Base-by-base conservation (phyloP, 1,140 invertebrate genomes). In the Saccostrea cuccullata region DNA sequence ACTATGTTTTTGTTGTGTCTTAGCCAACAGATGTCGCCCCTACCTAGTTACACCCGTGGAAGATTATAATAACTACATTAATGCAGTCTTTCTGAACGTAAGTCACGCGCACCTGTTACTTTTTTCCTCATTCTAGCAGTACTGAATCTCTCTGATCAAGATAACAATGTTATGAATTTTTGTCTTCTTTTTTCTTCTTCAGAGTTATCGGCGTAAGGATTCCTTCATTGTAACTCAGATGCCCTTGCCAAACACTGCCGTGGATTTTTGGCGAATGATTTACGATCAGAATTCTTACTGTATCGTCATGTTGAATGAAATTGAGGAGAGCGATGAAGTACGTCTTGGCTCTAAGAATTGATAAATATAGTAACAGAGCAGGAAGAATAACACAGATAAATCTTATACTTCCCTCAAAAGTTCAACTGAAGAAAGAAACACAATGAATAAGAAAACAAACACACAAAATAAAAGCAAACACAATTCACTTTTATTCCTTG, bases 51-150 rank as follows among this genome's bases (percentile, higher is more conserved):
- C 89, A 60, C 89, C 84, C 5, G 89, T 90, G 11, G 89, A 90
- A 17, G 89, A 90, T 77, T 85, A 88, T 56, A 95, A 94, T 84
- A 93, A 94, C 89, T 95, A 95, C 89, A 94, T 95, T 77, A 95
- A 95, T 90, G 94, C 94, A 84, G 93, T 94, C n/a, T 95, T 94
- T 86, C 73, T 94, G 8, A 94, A 95, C 90, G 94, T 95, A 91
- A 92, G 94, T 84, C 82, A 20, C 23, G 82, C 70, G 70, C 70
- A 77, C 70, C 70, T 77, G 30, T 23, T 64, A 0, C n/a, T 30
- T 2, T 9, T 64, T 85, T 36, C 30, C 6, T 85, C 20, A n/a
- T 64, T 86, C 55, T 86, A 12, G 47, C 20, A 12, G 9, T 84
- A 55, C 20, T 20, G 56, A 55, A 40, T 6, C 6, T 40, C 40